Base-by-base conservation (phyloP, 1,140 invertebrate species). In the Bombus vancouverensis region DNA sequence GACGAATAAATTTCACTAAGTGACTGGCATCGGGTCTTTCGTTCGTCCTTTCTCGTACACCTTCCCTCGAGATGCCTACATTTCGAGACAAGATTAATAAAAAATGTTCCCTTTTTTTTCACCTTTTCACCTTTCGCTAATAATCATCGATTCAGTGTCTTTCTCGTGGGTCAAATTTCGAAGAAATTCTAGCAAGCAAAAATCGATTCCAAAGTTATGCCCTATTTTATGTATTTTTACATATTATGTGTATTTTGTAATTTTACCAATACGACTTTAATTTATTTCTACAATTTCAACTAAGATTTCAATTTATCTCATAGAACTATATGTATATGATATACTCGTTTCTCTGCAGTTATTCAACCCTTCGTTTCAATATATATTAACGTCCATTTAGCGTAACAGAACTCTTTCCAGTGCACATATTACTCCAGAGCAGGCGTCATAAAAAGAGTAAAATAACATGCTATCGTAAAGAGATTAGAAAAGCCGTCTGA, bases 1-100 rank as follows among this genome's bases (percentile, higher is more conserved):
- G 66, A 59, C 22, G 62, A 57, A 77, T 83, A 68, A 77, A 83
- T 83, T 34, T 47, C 47, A 53, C 47, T 42, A 77, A 72, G 39
- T 78, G 66, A 83, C 66, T 65, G 42, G 22, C 59, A 28, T 15
- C 57, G 39, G 22, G 1, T 25, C 53, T 65, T 75, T 44, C 18
- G 32, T 37, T 73, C 59, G 12, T 66, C 18, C 22, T 47, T 68
- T 37, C 39, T 22, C 12, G 1, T 59, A n/a, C 18, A 4, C 59
- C 25, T 34, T 13, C 15, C 22, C 68, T 13, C 15, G 25, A 42
- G 57, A 42, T 39, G 4, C 18, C 10, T 47, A 28, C n/a, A 34
- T 32, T 53, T 37, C 28, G 18, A 57, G 25, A 68, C 22, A 68
- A 53, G 32, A 57, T 77, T 42, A 28, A 32, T 32, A 39, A 32